Evolutionary conservation across 2,888 invertebrate species (phyloP).

Genomic region (Macrophya annulata): DNA sequence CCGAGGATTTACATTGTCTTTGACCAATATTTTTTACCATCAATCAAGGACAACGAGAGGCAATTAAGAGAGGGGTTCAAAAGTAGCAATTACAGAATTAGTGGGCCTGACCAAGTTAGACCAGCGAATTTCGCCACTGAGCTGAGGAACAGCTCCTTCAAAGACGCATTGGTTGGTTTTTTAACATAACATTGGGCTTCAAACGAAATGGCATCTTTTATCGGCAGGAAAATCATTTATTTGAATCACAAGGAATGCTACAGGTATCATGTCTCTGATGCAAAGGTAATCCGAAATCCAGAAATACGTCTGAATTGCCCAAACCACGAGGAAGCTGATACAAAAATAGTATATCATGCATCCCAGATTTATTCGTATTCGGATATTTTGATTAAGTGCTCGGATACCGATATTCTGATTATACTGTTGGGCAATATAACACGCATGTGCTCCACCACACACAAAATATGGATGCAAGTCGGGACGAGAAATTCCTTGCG

Average conservation of each 20-base stretch:
- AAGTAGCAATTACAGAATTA: constrained; percentile 47
- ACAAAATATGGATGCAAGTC: constrained; percentile 4
- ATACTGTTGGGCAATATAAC: constrained; percentile 21
- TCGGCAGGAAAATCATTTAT: neutral
- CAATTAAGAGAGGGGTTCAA: constrained; percentile 2
- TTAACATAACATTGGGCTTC: constrained; percentile 44
- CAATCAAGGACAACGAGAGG: constrained; percentile 59
- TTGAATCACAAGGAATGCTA: neutral
- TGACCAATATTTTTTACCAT: constrained; percentile 58
- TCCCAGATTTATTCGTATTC: constrained; percentile 41
- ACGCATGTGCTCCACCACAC: neutral
- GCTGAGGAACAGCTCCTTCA: constrained; percentile 56
- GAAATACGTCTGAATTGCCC: too few species aligned
- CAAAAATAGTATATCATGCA: constrained; percentile 26
- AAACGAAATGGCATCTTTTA: constrained; percentile 47
- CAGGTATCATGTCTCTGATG: neutral
- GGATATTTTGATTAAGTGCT: neutral
- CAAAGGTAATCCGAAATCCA: neutral
- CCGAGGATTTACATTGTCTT: constrained; percentile 57
- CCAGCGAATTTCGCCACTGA: constrained; percentile 54
- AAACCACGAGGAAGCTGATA: constrained; percentile 60
- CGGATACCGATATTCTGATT: constrained; percentile 8
- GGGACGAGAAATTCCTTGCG: neutral
- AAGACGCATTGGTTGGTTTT: constrained; percentile 55
- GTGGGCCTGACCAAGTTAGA: constrained; percentile 50